Percentiles rank a stretch among this genome's conserved stretches.
Conservation (phyloP, 2,113 vertebrate species). For the Clinocottus analis region DNA sequence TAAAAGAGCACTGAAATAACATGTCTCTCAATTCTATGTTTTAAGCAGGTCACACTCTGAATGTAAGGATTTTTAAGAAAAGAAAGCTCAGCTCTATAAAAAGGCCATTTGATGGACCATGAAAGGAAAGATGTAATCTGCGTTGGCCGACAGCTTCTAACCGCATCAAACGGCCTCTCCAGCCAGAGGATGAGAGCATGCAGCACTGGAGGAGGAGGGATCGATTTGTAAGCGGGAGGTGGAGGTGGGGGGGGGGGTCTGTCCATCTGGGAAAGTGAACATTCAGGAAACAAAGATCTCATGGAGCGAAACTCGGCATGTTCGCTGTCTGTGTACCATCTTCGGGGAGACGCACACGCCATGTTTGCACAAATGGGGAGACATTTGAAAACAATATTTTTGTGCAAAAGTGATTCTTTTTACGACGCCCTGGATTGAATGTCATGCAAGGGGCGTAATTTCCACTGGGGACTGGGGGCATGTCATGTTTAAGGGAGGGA, state of each 20-base stretch:
- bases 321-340: constrained; percentile 28
- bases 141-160: constrained; percentile 22
- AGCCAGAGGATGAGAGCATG: constrained; percentile 15
- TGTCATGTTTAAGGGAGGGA: background rate
- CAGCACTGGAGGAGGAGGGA: constrained; percentile 17
- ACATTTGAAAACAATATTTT: constrained; percentile 13
- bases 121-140: constrained; percentile 55
- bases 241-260: constrained; percentile 44
- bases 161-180: constrained; percentile 46
- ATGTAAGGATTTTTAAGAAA: constrained; percentile 43
- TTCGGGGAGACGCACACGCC: constrained; percentile 10
- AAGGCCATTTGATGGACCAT: constrained; percentile 46
- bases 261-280: constrained; percentile 66
- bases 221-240: constrained; percentile 32
- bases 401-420: background rate
- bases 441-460: background rate
- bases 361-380: constrained; percentile 10
- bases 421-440: background rate
- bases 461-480: background rate
- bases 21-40: constrained; percentile 34
- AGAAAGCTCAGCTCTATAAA: constrained; percentile 45
- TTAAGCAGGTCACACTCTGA: constrained; percentile 28
- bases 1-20: constrained; percentile 53
- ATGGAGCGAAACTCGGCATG: constrained; percentile 40
- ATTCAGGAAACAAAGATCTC: constrained; percentile 43